These are phyloP conservation scores for mouse (Mus musculus) DNA, from an alignment of 2,113 vertebrate genomes.

Conservation along the genomic window GRCm39 chr4:35818001-35818500, in stretches of 20 bases:
- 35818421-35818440: neutral
- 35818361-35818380: neutral
- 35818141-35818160: slow-evolving; percentile 51
- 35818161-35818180: slow-evolving; percentile 43
- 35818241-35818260: neutral
- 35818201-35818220: neutral
- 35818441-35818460: neutral
- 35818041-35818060: slow-evolving; percentile 52
- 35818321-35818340: neutral
- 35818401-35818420: neutral
- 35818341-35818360: neutral
- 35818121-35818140: slow-evolving; percentile 64
- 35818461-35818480: neutral
- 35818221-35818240: neutral
- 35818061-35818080: slow-evolving; percentile 75
- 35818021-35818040: slow-evolving; percentile 46
- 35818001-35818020: slow-evolving; percentile 63
- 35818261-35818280: neutral
- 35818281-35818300: neutral
- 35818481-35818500: neutral
- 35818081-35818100: slow-evolving; percentile 69
- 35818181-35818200: slow-evolving; percentile 37
- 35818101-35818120: slow-evolving; percentile 65
- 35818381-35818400: neutral
- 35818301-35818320: neutral